Conservation (phyloP, 2,797 vertebrate genomes). For the Astyanax mexicanus region DNA sequence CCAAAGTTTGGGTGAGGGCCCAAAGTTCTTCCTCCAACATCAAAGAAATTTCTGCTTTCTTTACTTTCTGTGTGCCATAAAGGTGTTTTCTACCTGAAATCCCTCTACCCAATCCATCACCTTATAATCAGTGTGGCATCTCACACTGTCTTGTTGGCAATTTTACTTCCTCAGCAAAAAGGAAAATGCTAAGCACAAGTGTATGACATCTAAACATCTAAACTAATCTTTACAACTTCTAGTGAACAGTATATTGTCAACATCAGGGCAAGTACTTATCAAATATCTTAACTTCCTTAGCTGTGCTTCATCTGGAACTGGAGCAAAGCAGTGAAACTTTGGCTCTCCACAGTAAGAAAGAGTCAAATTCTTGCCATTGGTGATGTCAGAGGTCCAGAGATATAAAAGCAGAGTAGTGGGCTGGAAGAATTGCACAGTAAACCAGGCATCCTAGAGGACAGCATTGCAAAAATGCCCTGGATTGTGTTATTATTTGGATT, state of each 20-base stretch:
- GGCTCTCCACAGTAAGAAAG: constrained; percentile 16
- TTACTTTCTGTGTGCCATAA: no score
- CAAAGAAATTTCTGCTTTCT: no score
- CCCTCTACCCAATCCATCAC: no score
- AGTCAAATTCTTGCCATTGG: constrained; percentile 20
- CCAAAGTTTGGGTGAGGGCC: no score
- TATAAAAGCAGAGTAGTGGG: constrained; percentile 48
- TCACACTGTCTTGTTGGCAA: no score
- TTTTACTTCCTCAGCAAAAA: no score
- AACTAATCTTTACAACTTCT: no score
- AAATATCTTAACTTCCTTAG: neutral
- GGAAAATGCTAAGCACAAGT: no score
- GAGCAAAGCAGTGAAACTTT: neutral
- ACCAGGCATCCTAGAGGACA: constrained; percentile 17
- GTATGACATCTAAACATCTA: no score
- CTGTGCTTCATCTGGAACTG: neutral
- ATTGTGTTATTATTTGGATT: constrained; percentile 65
- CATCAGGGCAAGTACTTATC: neutral
- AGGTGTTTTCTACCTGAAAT: no score
- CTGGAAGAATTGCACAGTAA: constrained; percentile 23
- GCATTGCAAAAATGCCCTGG: constrained; percentile 67
- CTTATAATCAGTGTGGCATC: no score
- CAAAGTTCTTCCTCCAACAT: no score
- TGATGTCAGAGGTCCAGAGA: constrained; percentile 45
- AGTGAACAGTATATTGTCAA: neutral